Conservation (phyloP, 2,888 invertebrate species). For the Limenitis camilla region DNA sequence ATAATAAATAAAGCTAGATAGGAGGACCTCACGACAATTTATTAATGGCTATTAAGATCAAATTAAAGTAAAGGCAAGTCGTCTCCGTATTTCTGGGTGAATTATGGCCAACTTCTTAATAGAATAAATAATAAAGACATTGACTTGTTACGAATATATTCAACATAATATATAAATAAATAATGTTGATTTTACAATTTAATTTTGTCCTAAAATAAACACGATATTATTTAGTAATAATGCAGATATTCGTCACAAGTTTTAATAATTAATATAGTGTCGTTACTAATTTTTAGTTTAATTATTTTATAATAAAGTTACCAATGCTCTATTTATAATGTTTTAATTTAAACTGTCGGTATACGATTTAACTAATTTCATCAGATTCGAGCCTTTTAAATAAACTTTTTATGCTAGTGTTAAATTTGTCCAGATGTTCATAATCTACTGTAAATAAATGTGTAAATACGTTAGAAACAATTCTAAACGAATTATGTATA, state of each 20-base stretch:
- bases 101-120: too few relatives aligned
- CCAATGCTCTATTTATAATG: constrained; percentile 1
- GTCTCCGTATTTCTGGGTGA: too few relatives aligned
- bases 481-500: constrained; percentile 26
- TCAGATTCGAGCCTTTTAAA: neutral
- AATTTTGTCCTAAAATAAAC: too few relatives aligned
- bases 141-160: too few relatives aligned
- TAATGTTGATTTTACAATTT: too few relatives aligned
- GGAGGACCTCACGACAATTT: too few relatives aligned
- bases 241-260: neutral
- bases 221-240: too few relatives aligned
- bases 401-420: neutral
- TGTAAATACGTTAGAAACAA: constrained; percentile 19
- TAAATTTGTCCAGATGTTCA: constrained; percentile 10
- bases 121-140: too few relatives aligned
- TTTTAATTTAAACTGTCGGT: neutral
- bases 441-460: constrained; percentile 12
- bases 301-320: neutral
- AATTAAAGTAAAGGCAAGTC: too few relatives aligned
- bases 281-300: neutral
- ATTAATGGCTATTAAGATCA: too few relatives aligned
- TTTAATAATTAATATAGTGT: neutral
- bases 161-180: too few relatives aligned
- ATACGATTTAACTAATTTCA: neutral
- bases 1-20: too few relatives aligned